phyloP scores from a whole-genome alignment of 2,797 vertebrate species.

The Kryptopterus vitreolus region DNA sequence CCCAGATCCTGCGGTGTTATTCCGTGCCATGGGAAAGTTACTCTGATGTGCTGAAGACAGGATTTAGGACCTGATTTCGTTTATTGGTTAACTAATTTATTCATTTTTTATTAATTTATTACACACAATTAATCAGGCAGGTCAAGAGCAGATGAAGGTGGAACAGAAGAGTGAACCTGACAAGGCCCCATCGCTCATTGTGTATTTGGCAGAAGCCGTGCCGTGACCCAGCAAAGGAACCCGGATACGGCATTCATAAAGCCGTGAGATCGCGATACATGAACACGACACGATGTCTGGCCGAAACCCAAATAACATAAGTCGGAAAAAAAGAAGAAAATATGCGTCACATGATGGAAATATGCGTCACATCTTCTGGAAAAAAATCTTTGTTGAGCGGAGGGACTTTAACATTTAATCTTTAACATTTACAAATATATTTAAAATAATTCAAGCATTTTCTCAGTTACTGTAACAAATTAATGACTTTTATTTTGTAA shows the following conservation, averaged over 20 bases:
- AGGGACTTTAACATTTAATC: no score
- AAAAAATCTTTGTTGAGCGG: no score
- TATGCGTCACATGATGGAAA: not conserved
- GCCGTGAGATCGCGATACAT: conserved; percentile 21
- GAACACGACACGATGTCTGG: conserved; percentile 32
- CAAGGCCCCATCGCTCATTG: conserved; percentile 55
- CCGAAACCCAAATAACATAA: conserved; percentile 3
- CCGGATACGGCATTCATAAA: conserved; percentile 11
- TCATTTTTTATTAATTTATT: no score
- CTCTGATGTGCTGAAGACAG: not conserved
- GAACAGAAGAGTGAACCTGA: conserved; percentile 38
- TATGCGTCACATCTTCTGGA: no score
- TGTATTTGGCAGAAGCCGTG: conserved; percentile 52
- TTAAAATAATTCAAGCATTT: no score
- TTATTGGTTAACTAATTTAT: no score
- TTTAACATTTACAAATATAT: no score
- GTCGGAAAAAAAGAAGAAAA: not conserved
- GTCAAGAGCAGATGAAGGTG: conserved; percentile 51
- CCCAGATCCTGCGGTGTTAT: no score
- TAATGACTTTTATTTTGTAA: no score
- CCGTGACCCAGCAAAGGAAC: conserved; percentile 27
- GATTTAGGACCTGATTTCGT: no score
- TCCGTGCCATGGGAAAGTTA: not conserved
- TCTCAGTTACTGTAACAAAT: no score
- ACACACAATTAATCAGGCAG: no score